Percentiles rank a stretch among this genome's conserved stretches.
These are phyloP conservation scores for Galeopterus variegatus DNA, from an alignment of 2,113 vertebrate species.

Conservation along the genomic window DNA sequence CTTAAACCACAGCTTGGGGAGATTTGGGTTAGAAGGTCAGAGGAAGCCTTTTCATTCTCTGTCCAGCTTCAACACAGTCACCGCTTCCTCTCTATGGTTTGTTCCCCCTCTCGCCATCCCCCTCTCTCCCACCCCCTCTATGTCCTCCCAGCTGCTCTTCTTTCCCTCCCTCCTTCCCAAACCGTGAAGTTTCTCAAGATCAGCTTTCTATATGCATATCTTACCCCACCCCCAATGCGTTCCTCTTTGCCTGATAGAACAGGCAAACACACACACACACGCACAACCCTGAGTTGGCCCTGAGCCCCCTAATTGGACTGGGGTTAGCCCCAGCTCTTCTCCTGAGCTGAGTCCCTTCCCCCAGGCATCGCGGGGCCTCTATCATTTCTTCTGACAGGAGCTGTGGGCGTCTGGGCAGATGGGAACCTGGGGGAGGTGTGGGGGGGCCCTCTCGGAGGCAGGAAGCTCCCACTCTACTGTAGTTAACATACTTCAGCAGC, in stretches of 20 bases:
- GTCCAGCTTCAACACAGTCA: neutral
- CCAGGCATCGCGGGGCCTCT: neutral
- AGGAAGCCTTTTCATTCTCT: neutral
- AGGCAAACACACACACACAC: neutral
- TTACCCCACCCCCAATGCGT: neutral
- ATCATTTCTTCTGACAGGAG: slow-evolving; percentile 61
- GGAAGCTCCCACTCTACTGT: slow-evolving; percentile 66
- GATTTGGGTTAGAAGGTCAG: neutral
- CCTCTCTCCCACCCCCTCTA: neutral
- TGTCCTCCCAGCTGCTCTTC: neutral
- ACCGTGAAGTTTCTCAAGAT: neutral
- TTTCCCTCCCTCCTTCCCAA: neutral
- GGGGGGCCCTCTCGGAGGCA: slow-evolving; percentile 5
- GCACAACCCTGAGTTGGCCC: neutral
- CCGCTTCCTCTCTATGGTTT: neutral
- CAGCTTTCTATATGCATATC: neutral
- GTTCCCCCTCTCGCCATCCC: neutral
- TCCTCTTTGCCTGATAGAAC: neutral
- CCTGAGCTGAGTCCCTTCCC: slow-evolving; percentile 7
- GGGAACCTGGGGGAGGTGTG: slow-evolving; percentile 54
- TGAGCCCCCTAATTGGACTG: neutral
- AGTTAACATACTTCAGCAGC: slow-evolving; percentile 54
- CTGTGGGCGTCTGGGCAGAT: slow-evolving; percentile 75
- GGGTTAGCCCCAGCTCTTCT: neutral
- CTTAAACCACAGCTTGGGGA: neutral